These are phyloP conservation scores for Lasioglossum calceatum DNA, from an alignment of 2,888 invertebrate genomes.

Conservation along the genomic window DNA sequence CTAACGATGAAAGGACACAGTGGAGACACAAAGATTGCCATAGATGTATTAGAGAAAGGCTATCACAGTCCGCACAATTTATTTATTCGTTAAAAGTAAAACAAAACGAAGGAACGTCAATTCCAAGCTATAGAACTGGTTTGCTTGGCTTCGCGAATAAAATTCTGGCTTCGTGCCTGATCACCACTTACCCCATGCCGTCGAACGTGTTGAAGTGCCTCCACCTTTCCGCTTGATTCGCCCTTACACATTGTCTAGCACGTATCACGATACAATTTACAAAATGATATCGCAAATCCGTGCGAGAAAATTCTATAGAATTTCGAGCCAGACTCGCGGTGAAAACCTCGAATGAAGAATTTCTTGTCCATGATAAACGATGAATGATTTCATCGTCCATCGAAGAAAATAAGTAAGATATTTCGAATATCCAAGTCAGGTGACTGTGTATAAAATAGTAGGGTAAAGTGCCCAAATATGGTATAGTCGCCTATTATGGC, in stretches of 20 bases:
- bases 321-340: not conserved
- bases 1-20: no score
- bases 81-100: not conserved
- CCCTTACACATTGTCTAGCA: not conserved
- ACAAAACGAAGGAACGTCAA: not conserved
- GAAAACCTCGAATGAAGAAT: not conserved
- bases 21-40: not conserved
- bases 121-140: not conserved
- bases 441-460: not conserved
- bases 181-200: conserved; percentile 16
- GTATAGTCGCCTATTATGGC: no score
- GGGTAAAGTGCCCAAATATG: no score
- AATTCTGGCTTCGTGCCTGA: conserved; percentile 41
- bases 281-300: not conserved
- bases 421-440: no score
- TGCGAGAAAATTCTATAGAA: not conserved
- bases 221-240: conserved; percentile 20
- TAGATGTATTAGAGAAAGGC: not conserved
- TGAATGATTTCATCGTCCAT: no score
- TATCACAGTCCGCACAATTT: not conserved
- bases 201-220: conserved; percentile 29
- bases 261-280: not conserved
- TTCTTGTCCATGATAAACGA: no score
- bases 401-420: no score
- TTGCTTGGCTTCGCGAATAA: conserved; percentile 21